These are phyloP conservation scores for Ciona savignyi DNA, from an alignment of 23 tunicate genomes.

Conservation along the genomic window DNA sequence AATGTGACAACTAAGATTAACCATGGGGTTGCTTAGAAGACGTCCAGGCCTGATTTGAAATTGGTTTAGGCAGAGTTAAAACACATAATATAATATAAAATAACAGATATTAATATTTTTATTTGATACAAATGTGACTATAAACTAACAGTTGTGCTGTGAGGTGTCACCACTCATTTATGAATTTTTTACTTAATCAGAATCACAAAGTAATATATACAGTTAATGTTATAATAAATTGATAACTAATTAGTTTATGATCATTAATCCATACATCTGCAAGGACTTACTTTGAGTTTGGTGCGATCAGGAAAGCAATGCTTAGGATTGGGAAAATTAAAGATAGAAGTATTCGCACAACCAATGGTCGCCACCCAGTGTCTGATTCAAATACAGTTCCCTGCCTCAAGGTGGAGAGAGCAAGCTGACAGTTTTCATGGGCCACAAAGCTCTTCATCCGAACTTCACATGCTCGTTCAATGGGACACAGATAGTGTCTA, in stretches of 20 bases:
- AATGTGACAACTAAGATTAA: slow-evolving; percentile 53
- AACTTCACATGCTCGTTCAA: slow-evolving; percentile 39
- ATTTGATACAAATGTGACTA: too few relatives aligned
- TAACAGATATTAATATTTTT: too few relatives aligned
- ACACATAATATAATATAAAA: too few relatives aligned
- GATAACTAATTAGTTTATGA: too few relatives aligned
- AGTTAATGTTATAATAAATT: too few relatives aligned
- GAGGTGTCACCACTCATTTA: too few relatives aligned
- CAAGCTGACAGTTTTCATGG: slow-evolving; percentile 51
- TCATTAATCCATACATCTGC: too few relatives aligned
- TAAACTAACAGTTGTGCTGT: too few relatives aligned
- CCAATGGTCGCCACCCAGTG: slow-evolving; percentile 32
- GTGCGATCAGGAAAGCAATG: slow-evolving; percentile 51
- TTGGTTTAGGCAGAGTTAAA: too few relatives aligned
- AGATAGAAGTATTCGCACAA: slow-evolving; percentile 17
- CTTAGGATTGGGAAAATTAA: slow-evolving; percentile 34
- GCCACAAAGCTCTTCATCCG: slow-evolving; percentile 64
- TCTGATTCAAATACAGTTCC: slow-evolving; percentile 55
- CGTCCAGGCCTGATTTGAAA: slow-evolving; percentile 36
- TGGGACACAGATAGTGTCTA: slow-evolving; percentile 24
- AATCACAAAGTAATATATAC: too few relatives aligned
- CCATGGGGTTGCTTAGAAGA: slow-evolving; percentile 45
- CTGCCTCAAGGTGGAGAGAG: slow-evolving; percentile 39
- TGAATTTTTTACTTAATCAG: too few relatives aligned
- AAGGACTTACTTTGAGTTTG: slow-evolving; percentile 44